A percentile compares a stretch with the other conserved stretches of the same genome.
Evolutionary conservation across 1,140 invertebrate species (phyloP).

Genomic region (Nephila pilipes): DNA sequence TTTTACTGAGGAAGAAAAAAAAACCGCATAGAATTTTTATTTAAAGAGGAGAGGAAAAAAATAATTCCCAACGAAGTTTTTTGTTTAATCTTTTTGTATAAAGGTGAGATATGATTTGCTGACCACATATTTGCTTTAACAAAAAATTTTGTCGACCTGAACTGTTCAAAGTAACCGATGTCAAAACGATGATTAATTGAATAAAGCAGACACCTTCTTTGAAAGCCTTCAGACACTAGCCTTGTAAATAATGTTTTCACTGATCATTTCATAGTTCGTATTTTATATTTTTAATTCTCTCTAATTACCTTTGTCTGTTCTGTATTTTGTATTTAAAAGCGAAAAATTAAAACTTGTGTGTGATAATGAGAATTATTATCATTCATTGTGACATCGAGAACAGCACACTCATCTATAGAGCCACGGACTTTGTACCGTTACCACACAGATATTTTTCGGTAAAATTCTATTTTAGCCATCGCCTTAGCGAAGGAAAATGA

Average conservation of each 20-base stretch:
- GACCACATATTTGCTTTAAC: background rate
- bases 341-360: conserved; percentile 38
- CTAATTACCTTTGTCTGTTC: conserved; percentile 39
- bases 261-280: conserved; percentile 33
- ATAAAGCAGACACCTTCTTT: conserved; percentile 34
- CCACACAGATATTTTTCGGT: too few species aligned
- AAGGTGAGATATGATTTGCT: background rate
- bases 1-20: background rate
- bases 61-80: background rate
- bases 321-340: conserved; percentile 41
- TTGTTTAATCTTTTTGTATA: background rate
- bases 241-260: conserved; percentile 32
- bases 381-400: background rate
- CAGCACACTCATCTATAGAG: too few species aligned
- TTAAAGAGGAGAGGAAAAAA: background rate
- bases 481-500: too few species aligned
- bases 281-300: conserved; percentile 42
- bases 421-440: too few species aligned
- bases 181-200: background rate
- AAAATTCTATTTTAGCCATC: too few species aligned
- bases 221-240: conserved; percentile 20
- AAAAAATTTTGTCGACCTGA: conserved; percentile 1
- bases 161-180: background rate
- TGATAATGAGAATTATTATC: conserved; percentile 20
- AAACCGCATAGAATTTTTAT: background rate